Conservation (phyloP, 1,140 invertebrate species). For the Stegodyphus mimosarum region DNA sequence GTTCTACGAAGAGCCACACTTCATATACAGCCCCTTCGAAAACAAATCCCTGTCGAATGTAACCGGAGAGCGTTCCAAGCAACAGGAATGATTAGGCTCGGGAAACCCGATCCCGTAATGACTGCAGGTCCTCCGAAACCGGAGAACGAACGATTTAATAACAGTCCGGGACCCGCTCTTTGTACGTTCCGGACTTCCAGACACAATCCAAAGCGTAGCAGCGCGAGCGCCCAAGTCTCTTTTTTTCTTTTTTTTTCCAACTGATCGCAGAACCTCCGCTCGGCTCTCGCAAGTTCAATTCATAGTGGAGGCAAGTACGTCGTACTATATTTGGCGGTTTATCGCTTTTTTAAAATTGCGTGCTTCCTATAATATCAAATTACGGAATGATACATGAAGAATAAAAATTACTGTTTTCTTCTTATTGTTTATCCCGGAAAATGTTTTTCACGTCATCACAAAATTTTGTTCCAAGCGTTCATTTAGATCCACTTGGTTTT, state of each 20-base stretch:
- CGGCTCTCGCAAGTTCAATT: conserved; percentile 1
- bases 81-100: conserved; percentile 59
- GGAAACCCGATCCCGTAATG: conserved; percentile 59
- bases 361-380: no score
- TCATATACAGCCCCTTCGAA: conserved; percentile 36
- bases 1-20: background rate
- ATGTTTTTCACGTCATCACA: no score
- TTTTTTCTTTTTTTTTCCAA: conserved; percentile 20
- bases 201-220: conserved; percentile 36
- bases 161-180: conserved; percentile 56
- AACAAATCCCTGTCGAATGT: conserved; percentile 58
- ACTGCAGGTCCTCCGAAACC: conserved; percentile 58
- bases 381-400: no score
- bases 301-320: background rate
- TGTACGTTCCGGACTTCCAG: conserved; percentile 41
- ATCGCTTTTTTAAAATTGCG: conserved; percentile 10
- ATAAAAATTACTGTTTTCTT: no score
- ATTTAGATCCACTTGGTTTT: no score
- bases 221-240: conserved; percentile 4
- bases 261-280: background rate
- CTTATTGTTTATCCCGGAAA: no score
- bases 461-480: no score
- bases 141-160: conserved; percentile 57
- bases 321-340: conserved; percentile 24
- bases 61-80: conserved; percentile 43